phyloP scores from a whole-genome alignment of 2,797 vertebrate genomes.

The Hydrophis major region DNA sequence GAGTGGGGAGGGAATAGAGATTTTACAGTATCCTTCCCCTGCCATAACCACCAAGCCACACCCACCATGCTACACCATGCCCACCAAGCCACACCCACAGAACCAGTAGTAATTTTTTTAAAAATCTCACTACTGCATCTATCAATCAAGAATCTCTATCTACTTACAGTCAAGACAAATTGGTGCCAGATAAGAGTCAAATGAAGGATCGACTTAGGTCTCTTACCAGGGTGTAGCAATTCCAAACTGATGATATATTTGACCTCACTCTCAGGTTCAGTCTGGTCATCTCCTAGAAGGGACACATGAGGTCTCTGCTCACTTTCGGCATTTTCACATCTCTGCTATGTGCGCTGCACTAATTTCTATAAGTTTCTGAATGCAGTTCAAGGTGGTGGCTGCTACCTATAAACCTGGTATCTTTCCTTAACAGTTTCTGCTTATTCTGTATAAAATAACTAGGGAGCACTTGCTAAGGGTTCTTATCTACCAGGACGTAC shows the following conservation, averaged over 20 bases:
- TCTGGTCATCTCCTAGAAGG: neutral
- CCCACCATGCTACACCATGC: too few relatives aligned
- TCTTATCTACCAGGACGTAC: neutral
- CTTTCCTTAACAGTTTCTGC: neutral
- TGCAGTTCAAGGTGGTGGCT: neutral
- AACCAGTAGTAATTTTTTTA: too few relatives aligned
- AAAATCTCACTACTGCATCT: too few relatives aligned
- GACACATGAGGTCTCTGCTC: neutral
- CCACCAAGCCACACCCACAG: too few relatives aligned
- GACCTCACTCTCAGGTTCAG: neutral
- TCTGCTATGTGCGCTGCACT: neutral
- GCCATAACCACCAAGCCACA: too few relatives aligned
- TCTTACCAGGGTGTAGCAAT: neutral
- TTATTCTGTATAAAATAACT: neutral
- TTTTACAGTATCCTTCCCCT: too few relatives aligned
- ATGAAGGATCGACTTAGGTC: neutral
- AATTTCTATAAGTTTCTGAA: neutral
- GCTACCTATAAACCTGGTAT: neutral
- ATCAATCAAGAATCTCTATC: too few relatives aligned
- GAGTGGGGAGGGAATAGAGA: too few relatives aligned
- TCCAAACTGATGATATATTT: neutral
- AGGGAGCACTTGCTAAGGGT: neutral
- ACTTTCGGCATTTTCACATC: neutral
- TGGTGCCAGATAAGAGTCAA: neutral
- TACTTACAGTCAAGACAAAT: too few relatives aligned